Conservation (phyloP, 2,797 vertebrate species). For the Phrynocephalus vlangalii region DNA sequence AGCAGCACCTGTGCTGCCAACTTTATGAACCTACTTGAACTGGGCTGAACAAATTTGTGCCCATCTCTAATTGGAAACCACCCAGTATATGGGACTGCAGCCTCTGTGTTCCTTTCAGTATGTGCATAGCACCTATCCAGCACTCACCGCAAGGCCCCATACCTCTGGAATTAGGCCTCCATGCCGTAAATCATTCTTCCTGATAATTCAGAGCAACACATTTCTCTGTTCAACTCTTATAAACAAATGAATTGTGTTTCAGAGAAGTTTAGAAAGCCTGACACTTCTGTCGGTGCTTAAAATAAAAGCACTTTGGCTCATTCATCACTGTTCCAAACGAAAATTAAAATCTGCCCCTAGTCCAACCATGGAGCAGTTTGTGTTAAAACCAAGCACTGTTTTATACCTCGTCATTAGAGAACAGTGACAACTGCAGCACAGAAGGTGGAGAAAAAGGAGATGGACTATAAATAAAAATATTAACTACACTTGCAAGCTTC, state of each 20-base stretch:
- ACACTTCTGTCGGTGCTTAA: background rate
- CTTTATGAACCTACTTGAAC: no score
- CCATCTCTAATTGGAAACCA: no score
- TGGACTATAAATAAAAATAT: slow-evolving; percentile 19
- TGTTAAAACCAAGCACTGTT: background rate
- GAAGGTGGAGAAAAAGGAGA: slow-evolving; percentile 7
- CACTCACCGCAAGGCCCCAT: no score
- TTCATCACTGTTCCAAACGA: background rate
- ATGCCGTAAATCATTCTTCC: background rate
- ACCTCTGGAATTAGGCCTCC: background rate
- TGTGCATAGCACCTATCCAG: background rate
- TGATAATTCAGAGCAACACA: background rate
- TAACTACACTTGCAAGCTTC: slow-evolving; percentile 1
- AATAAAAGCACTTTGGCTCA: background rate
- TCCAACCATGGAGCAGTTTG: background rate
- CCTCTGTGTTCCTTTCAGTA: no score
- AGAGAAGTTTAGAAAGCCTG: background rate
- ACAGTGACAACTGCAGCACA: background rate
- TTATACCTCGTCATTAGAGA: slow-evolving; percentile 3
- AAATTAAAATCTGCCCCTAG: background rate
- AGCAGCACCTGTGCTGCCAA: no score
- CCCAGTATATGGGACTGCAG: no score
- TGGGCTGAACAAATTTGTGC: no score
- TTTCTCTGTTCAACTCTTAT: background rate
- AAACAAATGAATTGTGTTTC: background rate